Conservation (phyloP, 2,113 vertebrate genomes). For the Nicator chloris region DNA sequence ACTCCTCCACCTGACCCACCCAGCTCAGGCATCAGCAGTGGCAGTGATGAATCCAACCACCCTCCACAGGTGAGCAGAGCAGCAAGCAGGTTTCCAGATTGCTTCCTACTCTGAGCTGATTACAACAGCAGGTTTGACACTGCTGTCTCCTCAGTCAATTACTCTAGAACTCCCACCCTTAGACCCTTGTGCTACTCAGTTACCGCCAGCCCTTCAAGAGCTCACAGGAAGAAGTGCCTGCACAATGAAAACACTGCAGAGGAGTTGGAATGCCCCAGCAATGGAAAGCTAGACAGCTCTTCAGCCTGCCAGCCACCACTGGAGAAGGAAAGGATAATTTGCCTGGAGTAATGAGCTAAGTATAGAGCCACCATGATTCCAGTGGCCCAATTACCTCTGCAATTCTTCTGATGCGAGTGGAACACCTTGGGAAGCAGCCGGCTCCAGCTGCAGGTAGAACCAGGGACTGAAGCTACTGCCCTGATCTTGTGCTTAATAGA, state of each 20-base stretch:
- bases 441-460: not conserved
- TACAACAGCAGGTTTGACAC: not conserved
- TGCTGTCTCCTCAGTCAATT: not conserved
- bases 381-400: not conserved
- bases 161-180: not conserved
- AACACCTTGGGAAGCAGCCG: not conserved
- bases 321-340: not conserved
- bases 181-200: not conserved
- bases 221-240: not conserved
- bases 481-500: not conserved
- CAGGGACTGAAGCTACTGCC: not conserved
- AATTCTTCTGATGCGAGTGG: not conserved
- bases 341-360: conserved; percentile 6
- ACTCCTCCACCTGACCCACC: not conserved
- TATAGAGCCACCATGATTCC: not conserved
- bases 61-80: not conserved
- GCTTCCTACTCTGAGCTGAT: not conserved
- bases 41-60: not conserved
- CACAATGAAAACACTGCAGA: not conserved
- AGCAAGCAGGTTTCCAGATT: not conserved
- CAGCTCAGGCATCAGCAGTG: not conserved
- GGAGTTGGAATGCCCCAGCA: not conserved
- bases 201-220: not conserved
- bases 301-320: not conserved
- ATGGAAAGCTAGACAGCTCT: not conserved